Evolutionary conservation across 1,140 invertebrate genomes (phyloP), one percentile per base, ranked within the genome.

Genomic region (Reticulitermes speratus): DNA sequence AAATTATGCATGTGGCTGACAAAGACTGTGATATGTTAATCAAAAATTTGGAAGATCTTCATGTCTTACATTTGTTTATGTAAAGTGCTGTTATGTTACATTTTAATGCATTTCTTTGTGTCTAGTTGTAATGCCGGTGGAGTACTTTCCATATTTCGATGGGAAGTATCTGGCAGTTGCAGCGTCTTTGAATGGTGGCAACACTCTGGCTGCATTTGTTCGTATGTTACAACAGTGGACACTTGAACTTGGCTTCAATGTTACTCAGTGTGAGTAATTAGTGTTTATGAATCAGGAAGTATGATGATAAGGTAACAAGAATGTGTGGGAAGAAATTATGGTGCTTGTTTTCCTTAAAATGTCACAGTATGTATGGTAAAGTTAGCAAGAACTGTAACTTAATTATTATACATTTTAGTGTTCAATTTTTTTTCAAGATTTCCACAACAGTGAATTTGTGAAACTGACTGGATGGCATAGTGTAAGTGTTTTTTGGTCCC

Each of bases 181-280:
- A 32, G 97, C 97, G 44, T 96, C 96, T 25, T 91, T 98, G 30
- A 98, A 97, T 91, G 97, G 97, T 11, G 97, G 97, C 30, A 98
- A 98, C 92, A 94, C 94, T n/a, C 90, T 98, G 23, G 95, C 96
- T 2, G 94, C 94, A 6, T 97, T 97, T 91, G 95, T 97, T 0
- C 94, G 94, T 89, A 96, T 95, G 92, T 88, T 97, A n/a, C 95
- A 96, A 88, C 94, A 96, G 87, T 97, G 97, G 96, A 94, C 94
- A 85, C 90, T 95, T 86, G 95, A 96, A 87, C 92, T 97, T 86
- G 96, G 96, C 82, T 94, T 94, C 91, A 93, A 94, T 75, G 93
- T 96, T 84, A 95, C 95, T 23, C 95, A 96, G 91, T 94, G 93
- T 94, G 91, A 91, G 88, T 89, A 30, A n/a, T n/a, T 5, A 19